phyloP scores from a whole-genome alignment of 92 coral and sea anemone genomes.

The Muricea muricata region DNA sequence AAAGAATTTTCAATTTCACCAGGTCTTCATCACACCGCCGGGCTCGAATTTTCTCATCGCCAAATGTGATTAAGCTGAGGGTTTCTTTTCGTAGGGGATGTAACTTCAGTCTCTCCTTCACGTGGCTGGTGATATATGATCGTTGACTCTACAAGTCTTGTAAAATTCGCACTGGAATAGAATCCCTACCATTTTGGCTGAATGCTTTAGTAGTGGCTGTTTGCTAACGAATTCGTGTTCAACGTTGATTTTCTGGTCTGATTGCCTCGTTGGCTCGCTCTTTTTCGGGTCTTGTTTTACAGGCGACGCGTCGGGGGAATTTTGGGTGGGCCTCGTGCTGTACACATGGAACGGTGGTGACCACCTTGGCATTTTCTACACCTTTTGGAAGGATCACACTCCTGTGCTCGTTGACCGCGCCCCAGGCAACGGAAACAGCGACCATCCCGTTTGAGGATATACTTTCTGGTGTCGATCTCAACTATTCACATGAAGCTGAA shows the following conservation, averaged over 20 bases:
- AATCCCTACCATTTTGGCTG: not conserved
- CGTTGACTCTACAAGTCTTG: not conserved
- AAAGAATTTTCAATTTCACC: not conserved
- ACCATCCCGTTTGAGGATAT: not conserved
- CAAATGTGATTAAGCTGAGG: not conserved
- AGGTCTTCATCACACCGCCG: not conserved
- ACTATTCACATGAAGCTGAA: not conserved
- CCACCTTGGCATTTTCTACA: not conserved
- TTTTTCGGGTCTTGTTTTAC: not conserved
- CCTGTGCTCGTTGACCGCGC: not conserved
- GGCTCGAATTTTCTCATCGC: not conserved
- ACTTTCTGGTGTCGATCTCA: not conserved
- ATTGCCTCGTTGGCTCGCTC: not conserved
- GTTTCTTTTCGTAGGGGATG: not conserved
- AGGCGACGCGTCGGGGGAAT: not conserved
- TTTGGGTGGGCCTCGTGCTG: not conserved
- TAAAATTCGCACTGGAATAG: not conserved
- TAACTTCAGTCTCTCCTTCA: not conserved
- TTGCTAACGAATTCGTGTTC: not conserved
- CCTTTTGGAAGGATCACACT: not conserved
- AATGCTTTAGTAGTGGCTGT: not conserved
- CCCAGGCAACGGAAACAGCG: not conserved
- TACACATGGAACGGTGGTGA: not conserved
- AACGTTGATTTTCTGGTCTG: not conserved
- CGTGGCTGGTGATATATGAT: not conserved